Base-by-base conservation (phyloP, 2,888 invertebrate genomes). In the Megalurothrips usitatus region DNA sequence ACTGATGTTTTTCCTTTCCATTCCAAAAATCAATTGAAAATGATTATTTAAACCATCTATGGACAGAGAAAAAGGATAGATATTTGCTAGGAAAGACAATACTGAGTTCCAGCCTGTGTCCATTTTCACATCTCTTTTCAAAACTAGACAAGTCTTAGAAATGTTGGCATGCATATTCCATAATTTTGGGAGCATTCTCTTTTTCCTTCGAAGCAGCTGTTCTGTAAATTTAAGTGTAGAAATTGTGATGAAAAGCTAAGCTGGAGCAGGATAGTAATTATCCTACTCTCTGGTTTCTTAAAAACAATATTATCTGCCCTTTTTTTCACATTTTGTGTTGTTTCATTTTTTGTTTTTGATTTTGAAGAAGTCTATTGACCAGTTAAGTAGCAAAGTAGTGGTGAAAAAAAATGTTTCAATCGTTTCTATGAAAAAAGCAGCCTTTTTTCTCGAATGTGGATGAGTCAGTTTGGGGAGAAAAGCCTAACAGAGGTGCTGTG, bases 361-460 rank as follows among this genome's bases (percentile, higher is more conserved):
- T 58, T 17, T 58, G 6, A 58, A 8, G n/a, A 58, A 58, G 58
- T 43, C n/a, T 14, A 19, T 58, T 58, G 58, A 58, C 17, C 58
- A 58, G 17, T 19, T 58, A 14, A 6, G 19, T 58, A 58, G 6
- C 58, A 58, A 58, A 17, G 11, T 19, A 58, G n/a, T 14, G 58
- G n/a, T n/a, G n/a, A n/a, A 58, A n/a, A 58, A 75, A 11, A 11
- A 75, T 10, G 23, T 75, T 75, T 10, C 26, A 26, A 26, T 75
- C 26, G 26, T 75, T 26, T 12, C 68, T 75, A 75, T 75, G 68
- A 26, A 26, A 58, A 75, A 75, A 75, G 68, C 68, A 75, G 68
- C 68, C 68, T 75, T 75, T 12, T 75, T 75, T 75, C 68, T 75
- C 68, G 12, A 75, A 26, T 12, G 58, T 58, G n/a, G 58, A 19